phyloP scores from a whole-genome alignment of 2,797 vertebrate species.

The Coregonus sp. region DNA sequence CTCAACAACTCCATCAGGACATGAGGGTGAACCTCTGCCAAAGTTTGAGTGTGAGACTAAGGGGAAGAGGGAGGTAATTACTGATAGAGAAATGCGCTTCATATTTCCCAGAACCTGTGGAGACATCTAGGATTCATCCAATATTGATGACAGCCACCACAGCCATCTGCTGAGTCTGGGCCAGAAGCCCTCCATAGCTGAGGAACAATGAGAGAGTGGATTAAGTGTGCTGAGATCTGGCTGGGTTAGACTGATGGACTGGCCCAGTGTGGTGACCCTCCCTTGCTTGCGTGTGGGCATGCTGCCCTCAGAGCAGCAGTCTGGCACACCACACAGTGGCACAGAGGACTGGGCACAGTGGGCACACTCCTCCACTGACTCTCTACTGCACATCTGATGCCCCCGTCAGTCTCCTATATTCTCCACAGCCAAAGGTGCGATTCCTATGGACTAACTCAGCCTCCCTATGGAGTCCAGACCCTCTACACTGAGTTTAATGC shows the following conservation, averaged over 20 bases:
- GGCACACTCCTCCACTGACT: too few relatives aligned
- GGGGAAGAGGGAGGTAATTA: constrained; percentile 36
- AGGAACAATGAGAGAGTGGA: constrained; percentile 6
- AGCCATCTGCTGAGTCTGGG: constrained; percentile 56
- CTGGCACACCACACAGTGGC: too few relatives aligned
- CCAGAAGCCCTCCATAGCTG: constrained; percentile 46
- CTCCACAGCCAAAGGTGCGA: too few relatives aligned
- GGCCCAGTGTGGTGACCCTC: too few relatives aligned
- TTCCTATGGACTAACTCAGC: too few relatives aligned
- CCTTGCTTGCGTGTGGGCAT: too few relatives aligned
- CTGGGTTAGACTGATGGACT: constrained; percentile 3
- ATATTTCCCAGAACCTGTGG: constrained; percentile 45
- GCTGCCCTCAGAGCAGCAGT: too few relatives aligned
- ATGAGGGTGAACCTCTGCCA: constrained; percentile 5
- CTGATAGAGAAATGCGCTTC: constrained; percentile 44
- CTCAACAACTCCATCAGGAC: constrained; percentile 21
- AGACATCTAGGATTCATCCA: constrained; percentile 58
- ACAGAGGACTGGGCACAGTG: too few relatives aligned
- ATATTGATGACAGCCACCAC: constrained; percentile 59
- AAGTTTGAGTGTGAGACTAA: constrained; percentile 17
- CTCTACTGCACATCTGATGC: too few relatives aligned
- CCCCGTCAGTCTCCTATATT: too few relatives aligned
- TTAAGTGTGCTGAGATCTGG: constrained; percentile 36
- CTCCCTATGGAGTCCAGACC: too few relatives aligned
- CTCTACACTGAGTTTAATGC: too few relatives aligned